Conservation (phyloP, 1,140 invertebrate species). For the Drosophila persimilis region DNA sequence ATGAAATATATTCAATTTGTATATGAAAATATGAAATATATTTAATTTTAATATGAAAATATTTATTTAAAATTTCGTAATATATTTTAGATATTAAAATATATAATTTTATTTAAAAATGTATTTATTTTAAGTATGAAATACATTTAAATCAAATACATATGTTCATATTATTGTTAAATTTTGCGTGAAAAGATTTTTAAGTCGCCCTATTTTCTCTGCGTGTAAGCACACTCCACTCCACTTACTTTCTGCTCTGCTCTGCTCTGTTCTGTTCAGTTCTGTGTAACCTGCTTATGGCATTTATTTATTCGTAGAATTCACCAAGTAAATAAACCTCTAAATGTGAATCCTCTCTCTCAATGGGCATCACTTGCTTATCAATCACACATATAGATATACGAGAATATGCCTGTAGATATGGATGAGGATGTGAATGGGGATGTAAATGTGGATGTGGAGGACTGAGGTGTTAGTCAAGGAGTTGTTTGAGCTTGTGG, state of each 20-base stretch:
- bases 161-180: too few relatives aligned
- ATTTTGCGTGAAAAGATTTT: too few relatives aligned
- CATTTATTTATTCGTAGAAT: conserved; percentile 38
- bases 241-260: conserved; percentile 10
- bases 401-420: conserved; percentile 2
- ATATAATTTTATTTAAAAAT: too few relatives aligned
- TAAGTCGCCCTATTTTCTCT: background rate
- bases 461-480: conserved; percentile 21
- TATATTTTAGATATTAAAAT: too few relatives aligned
- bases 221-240: conserved; percentile 18
- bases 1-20: too few relatives aligned
- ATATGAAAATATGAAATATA: too few relatives aligned
- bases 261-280: conserved; percentile 9
- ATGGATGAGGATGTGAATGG: conserved; percentile 5
- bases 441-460: background rate
- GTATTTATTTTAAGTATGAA: too few relatives aligned
- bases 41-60: too few relatives aligned
- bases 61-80: too few relatives aligned
- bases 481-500: conserved; percentile 23
- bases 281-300: conserved; percentile 38
- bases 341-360: conserved; percentile 45
- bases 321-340: conserved; percentile 30
- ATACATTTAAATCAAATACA: too few relatives aligned
- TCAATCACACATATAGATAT: conserved; percentile 59
- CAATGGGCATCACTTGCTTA: conserved; percentile 65